Conservation (phyloP, 2,888 invertebrate genomes). For the Eutolmus rufibarbis region DNA sequence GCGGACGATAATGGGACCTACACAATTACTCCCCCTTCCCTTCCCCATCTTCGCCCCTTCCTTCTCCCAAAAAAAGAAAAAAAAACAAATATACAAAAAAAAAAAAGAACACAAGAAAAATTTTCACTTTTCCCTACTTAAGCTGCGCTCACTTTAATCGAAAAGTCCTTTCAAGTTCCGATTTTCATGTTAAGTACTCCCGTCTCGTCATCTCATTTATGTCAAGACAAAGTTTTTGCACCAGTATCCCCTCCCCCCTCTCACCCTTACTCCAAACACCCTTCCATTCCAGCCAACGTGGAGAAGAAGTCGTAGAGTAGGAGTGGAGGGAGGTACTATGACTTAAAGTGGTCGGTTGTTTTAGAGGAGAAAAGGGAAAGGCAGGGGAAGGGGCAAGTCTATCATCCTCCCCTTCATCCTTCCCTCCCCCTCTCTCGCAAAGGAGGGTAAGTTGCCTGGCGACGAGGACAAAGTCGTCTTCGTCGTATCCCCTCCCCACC, state of each 20-base stretch:
- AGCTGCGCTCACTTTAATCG: constrained; percentile 1
- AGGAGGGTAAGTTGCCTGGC: neutral
- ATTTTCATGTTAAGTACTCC: constrained; percentile 42
- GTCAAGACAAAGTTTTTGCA: constrained; percentile 28
- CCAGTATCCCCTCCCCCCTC: neutral
- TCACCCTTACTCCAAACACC: neutral
- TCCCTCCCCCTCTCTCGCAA: neutral
- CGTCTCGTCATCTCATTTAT: constrained; percentile 41
- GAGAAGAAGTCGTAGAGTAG: neutral
- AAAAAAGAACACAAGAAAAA: neutral
- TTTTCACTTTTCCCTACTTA: constrained; percentile 20
- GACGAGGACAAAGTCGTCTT: neutral
- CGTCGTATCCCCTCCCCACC: neutral
- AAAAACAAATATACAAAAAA: neutral
- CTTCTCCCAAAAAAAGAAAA: neutral
- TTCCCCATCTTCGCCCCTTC: neutral
- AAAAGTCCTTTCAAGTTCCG: constrained; percentile 35
- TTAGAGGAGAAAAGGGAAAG: neutral
- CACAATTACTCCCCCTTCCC: neutral
- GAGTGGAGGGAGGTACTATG: neutral
- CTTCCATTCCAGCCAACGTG: neutral
- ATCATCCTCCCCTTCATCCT: no score
- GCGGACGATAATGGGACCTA: neutral
- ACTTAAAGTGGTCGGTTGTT: neutral
- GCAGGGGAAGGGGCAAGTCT: no score